A percentile compares a stretch with the other conserved stretches of the same genome.
These are phyloP conservation scores for Nebria salina DNA, from an alignment of 2,888 invertebrate species.

Conservation along the genomic window DNA sequence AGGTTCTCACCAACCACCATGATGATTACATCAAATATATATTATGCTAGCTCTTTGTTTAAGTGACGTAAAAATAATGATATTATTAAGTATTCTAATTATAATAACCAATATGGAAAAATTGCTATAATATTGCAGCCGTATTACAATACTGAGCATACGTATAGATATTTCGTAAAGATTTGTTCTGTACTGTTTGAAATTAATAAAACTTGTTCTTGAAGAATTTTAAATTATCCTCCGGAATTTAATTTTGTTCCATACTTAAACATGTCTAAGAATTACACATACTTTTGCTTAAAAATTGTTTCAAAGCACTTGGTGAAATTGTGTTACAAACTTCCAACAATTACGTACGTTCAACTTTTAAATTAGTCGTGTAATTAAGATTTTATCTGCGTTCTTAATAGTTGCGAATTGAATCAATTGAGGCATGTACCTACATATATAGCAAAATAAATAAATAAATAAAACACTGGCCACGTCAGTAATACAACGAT, in stretches of 20 bases:
- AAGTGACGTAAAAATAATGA: too few species aligned
- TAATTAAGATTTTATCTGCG: neutral
- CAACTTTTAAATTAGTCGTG: neutral
- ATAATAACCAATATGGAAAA: too few species aligned
- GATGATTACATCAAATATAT: too few species aligned
- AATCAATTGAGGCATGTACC: neutral
- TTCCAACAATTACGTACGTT: slow-evolving; percentile 2
- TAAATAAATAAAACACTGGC: too few species aligned
- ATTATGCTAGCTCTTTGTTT: too few species aligned
- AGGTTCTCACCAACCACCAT: too few species aligned
- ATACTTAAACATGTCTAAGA: neutral
- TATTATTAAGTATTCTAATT: too few species aligned
- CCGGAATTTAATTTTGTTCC: slow-evolving; percentile 15
- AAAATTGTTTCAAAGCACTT: neutral
- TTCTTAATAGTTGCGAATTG: neutral
- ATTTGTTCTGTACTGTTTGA: neutral
- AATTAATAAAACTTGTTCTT: slow-evolving; percentile 33
- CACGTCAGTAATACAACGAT: too few species aligned
- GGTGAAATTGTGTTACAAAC: slow-evolving; percentile 5
- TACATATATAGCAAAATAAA: too few species aligned
- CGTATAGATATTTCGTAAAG: neutral
- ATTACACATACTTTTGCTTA: slow-evolving; percentile 13
- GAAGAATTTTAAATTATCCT: neutral
- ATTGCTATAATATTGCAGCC: too few species aligned
- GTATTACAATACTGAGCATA: neutral